Evolutionary conservation across 2,113 vertebrate genomes (phyloP), one percentile per base, ranked within the genome.

Genomic region (Rattus rattus): DNA sequence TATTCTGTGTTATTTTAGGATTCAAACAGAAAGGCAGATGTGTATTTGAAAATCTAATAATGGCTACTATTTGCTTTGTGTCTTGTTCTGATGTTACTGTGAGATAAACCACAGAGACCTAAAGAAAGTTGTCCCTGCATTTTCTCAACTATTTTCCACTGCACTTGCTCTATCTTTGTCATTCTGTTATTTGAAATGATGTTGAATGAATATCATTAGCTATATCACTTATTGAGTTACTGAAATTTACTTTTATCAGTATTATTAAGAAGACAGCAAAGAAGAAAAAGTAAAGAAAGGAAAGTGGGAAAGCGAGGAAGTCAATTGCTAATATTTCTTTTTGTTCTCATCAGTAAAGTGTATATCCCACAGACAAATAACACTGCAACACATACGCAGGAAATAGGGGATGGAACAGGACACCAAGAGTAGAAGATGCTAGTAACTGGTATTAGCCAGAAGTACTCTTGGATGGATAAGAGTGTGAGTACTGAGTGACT

Each of bases 81-180:
- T 83, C 49, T 91, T 28, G 13, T 91, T 75, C 28, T 52, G 3
- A 14, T 36, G 19, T 81, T 93, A 26, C n/a, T 91, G 20, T 75
- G n/a, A 88, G 69, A 91, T 84, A 91, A 91, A 93, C 81, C 47
- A 61, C 30, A 72, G 33, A 61, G 20, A 77, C 39, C 17, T 84
- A 30, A 76, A 76, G 28, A 52, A 24, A 72, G 90, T 73, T 92
- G 61, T 61, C 14, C 14, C n/a, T 88, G 6, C 24, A 28, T 54
- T 88, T 93, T 24, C 61, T 70, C 8, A n/a, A 43, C 4, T 4
- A 52, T n/a, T 81, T 79, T 47, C 47, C 14, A 75, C 49, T 70
- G 28, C 26, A 70, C 1, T 88, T 30, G 52, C 5, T 65, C 2
- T 52, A 73, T 39, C 20, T n/a, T 84, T 70, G 59, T 52, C 33